A percentile compares a stretch with the other conserved stretches of the same genome.
These are phyloP conservation scores for Morpho achilles DNA, from an alignment of 2,888 invertebrate species.

Conservation along the genomic window DNA sequence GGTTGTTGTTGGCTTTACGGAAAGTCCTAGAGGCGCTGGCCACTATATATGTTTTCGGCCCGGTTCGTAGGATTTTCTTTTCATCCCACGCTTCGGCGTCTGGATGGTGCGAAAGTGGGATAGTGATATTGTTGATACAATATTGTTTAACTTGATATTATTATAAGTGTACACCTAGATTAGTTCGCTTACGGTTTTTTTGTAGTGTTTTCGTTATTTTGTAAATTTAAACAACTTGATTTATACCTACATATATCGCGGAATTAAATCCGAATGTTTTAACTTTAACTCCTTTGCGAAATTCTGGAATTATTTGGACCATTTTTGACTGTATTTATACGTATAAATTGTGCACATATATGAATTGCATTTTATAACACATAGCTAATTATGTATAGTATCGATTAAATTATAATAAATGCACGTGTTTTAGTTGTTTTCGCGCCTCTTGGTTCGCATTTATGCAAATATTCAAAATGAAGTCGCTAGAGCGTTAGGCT, in stretches of 20 bases:
- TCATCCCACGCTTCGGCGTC: slow-evolving; percentile 38
- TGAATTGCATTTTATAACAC: slow-evolving; percentile 30
- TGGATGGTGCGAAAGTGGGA: slow-evolving; percentile 39
- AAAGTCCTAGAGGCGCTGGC: slow-evolving; percentile 60
- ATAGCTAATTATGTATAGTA: slow-evolving; percentile 22
- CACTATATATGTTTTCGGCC: slow-evolving; percentile 79
- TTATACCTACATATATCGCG: slow-evolving; percentile 52
- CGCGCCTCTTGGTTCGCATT: slow-evolving; percentile 16
- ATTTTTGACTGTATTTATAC: slow-evolving; percentile 32
- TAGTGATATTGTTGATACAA: slow-evolving; percentile 54
- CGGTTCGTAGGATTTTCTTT: slow-evolving; percentile 67
- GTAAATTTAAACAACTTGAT: slow-evolving; percentile 69
- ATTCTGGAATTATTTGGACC: slow-evolving; percentile 51
- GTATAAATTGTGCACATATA: slow-evolving; percentile 29
- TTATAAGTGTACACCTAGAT: slow-evolving; percentile 60
- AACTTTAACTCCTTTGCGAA: slow-evolving; percentile 39
- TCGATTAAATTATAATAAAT: slow-evolving; percentile 19
- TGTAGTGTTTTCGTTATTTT: slow-evolving; percentile 67
- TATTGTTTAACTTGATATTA: slow-evolving; percentile 70
- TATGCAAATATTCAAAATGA: background rate
- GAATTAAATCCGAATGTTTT: slow-evolving; percentile 60
- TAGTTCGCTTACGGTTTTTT: slow-evolving; percentile 70
- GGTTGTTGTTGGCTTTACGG: slow-evolving; percentile 45
- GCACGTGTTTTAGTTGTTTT: slow-evolving; percentile 23
- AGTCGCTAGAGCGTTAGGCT: background rate